Conservation (phyloP, 2,888 invertebrate genomes). For the Trileptium ribeirensis region DNA sequence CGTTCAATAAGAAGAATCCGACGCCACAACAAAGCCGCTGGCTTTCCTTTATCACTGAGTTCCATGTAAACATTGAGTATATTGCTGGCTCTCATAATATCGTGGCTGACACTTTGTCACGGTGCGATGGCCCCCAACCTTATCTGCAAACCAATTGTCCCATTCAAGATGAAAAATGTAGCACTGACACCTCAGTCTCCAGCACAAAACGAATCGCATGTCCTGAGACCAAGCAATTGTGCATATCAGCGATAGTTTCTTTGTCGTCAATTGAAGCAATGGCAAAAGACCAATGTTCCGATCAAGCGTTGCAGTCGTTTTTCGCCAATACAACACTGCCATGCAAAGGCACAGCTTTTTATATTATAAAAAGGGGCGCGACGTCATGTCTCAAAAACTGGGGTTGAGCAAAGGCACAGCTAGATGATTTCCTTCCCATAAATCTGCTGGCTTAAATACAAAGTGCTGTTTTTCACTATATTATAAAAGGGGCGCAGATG, state of each 20-base stretch:
- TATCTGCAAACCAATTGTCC: too few species aligned
- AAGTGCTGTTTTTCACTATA: too few species aligned
- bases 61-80: neutral
- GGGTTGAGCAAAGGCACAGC: too few species aligned
- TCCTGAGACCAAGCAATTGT: neutral
- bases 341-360: too few species aligned
- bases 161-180: neutral
- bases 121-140: too few species aligned
- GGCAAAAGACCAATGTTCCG: neutral
- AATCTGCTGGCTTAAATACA: too few species aligned
- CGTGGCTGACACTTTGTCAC: conserved; percentile 4
- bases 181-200: neutral
- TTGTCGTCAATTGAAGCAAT: neutral
- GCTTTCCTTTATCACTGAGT: conserved; percentile 1
- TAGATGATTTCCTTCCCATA: too few species aligned
- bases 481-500: too few species aligned
- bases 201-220: neutral
- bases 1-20: conserved; percentile 1
- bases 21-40: conserved; percentile 14
- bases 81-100: neutral
- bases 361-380: too few species aligned
- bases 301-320: neutral
- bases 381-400: too few species aligned
- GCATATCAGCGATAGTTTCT: neutral
- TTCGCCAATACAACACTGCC: neutral